Evolutionary conservation across 1,140 invertebrate species (phyloP), one percentile per base, ranked within the genome.

Genomic region (Carposina sasakii): DNA sequence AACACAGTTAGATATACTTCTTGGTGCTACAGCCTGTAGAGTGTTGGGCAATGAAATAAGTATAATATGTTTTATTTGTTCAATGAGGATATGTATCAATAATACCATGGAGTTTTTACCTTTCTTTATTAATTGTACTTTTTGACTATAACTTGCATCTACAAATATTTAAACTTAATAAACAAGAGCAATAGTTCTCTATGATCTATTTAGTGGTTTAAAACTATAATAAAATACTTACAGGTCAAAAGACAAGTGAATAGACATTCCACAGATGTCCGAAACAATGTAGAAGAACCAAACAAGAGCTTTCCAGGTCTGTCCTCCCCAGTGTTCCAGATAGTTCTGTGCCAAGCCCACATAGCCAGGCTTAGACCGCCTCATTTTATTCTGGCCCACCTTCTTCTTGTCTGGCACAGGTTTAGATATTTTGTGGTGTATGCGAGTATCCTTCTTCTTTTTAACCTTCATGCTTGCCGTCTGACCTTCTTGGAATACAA

Each of bases 271-370:
- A 43, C 91, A 88, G 51, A 94, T 91, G 73, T 94, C 93, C 47
- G 89, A 93, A 5, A 95, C 88, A 42, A 95, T 76, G 81, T 93
- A 90, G 34, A 92, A 78, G 33, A 95, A 87, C 93, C 93, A 95
- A 41, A 90, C 86, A 46, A 93, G 67, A 48, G 91, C 86, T 54
- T 90, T 90, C 45, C 90, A 82, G 17, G 87, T 87, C 15, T 91
- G 87, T 60, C 89, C 89, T 67, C 89, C 90, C 91, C 92, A 93
- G 36, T 87, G 87, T 57, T 86, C 87, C 1, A 89, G 67, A 59
- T 90, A 90, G 51, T 88, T 81, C 70, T 89, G 85, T 48, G 89
- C 53, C 79, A 85, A 55, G 57, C 86, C 76, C 43, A 84, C 57
- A 44, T 85, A 86, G 0, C 74, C 71, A 13, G 73, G 68, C 20